Evolutionary conservation across 2,797 vertebrate species (phyloP), one percentile per base, ranked within the genome.

Genomic region (Microhierax caerulescens): DNA sequence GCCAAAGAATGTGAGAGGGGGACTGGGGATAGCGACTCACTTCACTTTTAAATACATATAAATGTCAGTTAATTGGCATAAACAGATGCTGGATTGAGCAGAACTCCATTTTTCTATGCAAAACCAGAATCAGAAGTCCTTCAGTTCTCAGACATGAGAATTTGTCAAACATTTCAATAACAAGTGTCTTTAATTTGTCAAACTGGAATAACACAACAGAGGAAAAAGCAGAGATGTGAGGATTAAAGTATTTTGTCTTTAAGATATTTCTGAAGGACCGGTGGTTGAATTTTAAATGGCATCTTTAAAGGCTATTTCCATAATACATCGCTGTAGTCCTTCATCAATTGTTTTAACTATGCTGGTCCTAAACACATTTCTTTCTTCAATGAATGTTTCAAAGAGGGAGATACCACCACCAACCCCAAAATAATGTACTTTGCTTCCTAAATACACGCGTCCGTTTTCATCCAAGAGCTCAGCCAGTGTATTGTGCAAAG

Each of bases 361-460:
- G 84, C 95, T 97, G 61, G 97, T 92, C 64, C 94, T 96, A 96
- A 99, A 99, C 74, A 99, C 34, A 1, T 98, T 98, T 90, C 85
- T 98, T 80, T 99, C 95, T 83, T 98, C 98, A 88, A 99, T 93
- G 93, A 99, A 99, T 32, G 96, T 98, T 96, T 99, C 97, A 96
- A 99, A 99, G 84, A 99, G 98, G 95, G 98, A 98, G 59, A 99
- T 88, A 5, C 99, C 99, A 28, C 99, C 99, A 2, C 99, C 99
- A 15, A 99, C 99, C 37, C 99, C 99, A 97, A 99, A 99, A 97
- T 99, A 99, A 98, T 99, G 98, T 24, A 98, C 98, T 97, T 99
- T 99, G 96, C 99, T 99, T 94, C 99, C 99, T 61, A 99, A 97
- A 97, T 99, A 99, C 73, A 99, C 98, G 10, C 48, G 60, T 18